phyloP scores from a whole-genome alignment of 2,113 vertebrate genomes.

The Benitochromis conjunctus region DNA sequence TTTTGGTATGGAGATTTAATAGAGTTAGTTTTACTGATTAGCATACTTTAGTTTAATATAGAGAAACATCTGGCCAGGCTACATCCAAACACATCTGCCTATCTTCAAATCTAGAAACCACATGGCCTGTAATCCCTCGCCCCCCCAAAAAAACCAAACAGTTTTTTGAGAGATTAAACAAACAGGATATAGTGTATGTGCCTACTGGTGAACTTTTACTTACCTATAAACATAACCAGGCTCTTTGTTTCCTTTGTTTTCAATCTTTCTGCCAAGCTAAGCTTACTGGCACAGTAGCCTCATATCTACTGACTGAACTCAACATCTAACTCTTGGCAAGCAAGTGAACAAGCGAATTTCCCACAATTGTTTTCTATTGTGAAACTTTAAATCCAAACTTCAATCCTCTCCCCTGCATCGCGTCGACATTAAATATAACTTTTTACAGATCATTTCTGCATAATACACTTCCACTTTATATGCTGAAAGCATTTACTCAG shows the following conservation, averaged over 20 bases:
- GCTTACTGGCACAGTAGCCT: background rate
- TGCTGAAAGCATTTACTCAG: background rate
- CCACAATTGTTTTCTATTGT: background rate
- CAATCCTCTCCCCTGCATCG: background rate
- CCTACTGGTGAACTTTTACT: background rate
- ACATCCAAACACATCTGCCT: background rate
- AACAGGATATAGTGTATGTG: background rate
- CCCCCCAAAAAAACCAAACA: background rate
- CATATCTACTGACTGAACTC: background rate
- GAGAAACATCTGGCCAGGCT: background rate
- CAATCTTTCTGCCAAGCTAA: background rate
- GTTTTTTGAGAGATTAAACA: background rate
- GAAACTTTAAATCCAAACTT: background rate
- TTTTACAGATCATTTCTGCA: background rate
- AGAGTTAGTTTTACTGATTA: background rate
- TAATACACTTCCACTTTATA: background rate
- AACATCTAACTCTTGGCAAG: background rate
- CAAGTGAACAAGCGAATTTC: background rate
- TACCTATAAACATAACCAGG: background rate
- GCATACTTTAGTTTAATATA: background rate
- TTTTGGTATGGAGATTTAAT: background rate
- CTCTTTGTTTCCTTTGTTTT: background rate
- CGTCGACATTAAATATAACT: background rate
- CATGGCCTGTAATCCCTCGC: background rate
- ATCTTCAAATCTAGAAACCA: background rate